Evolutionary conservation across 2,113 vertebrate genomes (phyloP), one percentile per base, ranked within the genome.

Genomic region (Periophthalmus modestus): DNA sequence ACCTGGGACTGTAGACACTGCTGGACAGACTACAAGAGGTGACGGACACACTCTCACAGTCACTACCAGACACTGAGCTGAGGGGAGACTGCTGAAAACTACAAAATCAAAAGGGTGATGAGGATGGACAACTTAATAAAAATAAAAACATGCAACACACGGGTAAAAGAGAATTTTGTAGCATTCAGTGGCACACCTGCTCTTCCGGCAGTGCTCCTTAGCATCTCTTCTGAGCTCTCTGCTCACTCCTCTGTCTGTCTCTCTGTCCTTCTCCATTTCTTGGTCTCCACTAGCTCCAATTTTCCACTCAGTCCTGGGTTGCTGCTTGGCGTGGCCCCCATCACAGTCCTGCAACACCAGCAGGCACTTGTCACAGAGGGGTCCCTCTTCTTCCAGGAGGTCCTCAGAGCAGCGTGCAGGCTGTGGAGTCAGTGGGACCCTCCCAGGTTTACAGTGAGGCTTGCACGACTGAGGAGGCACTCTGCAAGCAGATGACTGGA

Each of bases 1-100:
- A 97, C 96, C 96, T 97, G 92, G 94, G 93, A 76, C 94, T 90
- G 83, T 94, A 96, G 76, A 93, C 86, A 93, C 95, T 96, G 93
- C 95, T 97, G 74, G 96, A 95, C 85, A 96, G 94, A 95, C 95
- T 97, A 95, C 95, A 96, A 85, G 96, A 95, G 90, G 95, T 96
- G 93, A 96, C 95, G 88, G 95, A 96, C 87, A 96, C 95, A 94
- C 95, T 95, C 78, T 95, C 96, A 94, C 93, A 95, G 93, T 96
- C 95, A 95, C 95, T 96, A 94, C 94, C 95, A 94, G 93, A 95
- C 91, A 93, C 89, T 91, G 95, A 96, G 93, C 94, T 95, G 93
- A 94, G 93, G 83, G 94, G 95, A 68, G 95, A 96, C 87, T 90
- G 95, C 91, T 93, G 95, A 90, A 93, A 95, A 95, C 95, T 96